Percentiles rank a stretch among this genome's conserved stretches.
Conservation (phyloP, 1,140 invertebrate genomes). For the Trigoniulus corallinus region DNA sequence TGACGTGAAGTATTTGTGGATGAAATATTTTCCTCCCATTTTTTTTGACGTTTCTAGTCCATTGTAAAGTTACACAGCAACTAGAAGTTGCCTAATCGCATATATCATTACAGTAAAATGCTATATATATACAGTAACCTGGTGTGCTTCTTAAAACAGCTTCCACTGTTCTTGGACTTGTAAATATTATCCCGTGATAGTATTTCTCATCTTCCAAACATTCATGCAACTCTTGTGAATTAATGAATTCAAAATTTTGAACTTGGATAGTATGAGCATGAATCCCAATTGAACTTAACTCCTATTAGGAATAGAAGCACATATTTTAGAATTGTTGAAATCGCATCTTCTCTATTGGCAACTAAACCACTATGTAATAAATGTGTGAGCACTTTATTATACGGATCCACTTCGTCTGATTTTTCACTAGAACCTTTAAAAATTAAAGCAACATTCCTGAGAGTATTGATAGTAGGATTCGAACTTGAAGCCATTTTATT, state of each 20-base stretch:
- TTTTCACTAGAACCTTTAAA: neutral
- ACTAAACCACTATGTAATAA: neutral
- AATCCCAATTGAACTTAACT: neutral
- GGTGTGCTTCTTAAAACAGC: constrained; percentile 9
- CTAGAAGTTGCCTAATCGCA: too few relatives aligned
- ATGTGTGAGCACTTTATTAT: neutral
- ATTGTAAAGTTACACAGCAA: too few relatives aligned
- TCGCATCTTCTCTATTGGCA: neutral
- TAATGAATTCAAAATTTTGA: constrained; percentile 23
- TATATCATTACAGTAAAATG: too few relatives aligned
- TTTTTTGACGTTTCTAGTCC: too few relatives aligned
- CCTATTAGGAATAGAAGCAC: neutral
- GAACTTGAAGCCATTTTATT: too few relatives aligned
- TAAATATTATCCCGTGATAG: constrained; percentile 26
- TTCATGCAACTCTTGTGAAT: constrained; percentile 19
- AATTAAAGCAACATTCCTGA: neutral
- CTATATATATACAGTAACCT: too few relatives aligned
- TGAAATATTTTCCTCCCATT: too few relatives aligned
- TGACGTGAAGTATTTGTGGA: too few relatives aligned
- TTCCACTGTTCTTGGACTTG: constrained; percentile 28
- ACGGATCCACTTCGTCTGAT: neutral
- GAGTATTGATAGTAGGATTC: too few relatives aligned
- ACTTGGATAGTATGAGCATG: neutral
- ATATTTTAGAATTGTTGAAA: too few relatives aligned
- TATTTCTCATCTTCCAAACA: constrained; percentile 20